phyloP scores from a whole-genome alignment of 2,113 vertebrate species.

The Arenaria interpres region DNA sequence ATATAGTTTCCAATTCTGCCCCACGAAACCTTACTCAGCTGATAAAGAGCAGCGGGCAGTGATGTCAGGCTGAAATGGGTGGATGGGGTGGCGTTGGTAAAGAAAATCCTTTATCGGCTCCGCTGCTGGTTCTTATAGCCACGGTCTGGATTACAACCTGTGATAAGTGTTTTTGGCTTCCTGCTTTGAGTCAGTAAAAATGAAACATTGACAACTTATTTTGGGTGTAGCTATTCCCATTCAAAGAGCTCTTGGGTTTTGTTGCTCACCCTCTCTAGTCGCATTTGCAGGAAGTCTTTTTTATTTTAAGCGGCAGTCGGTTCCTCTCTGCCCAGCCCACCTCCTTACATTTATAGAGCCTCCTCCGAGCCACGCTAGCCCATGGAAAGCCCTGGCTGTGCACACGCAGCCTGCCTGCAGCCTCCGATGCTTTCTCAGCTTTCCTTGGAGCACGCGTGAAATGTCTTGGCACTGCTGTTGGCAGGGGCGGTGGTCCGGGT shows the following conservation, averaged over 20 bases:
- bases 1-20: neutral
- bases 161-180: slow-evolving; percentile 1
- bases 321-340: slow-evolving; percentile 45
- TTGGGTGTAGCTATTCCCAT: neutral
- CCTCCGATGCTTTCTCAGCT: neutral
- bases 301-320: slow-evolving; percentile 33
- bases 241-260: neutral
- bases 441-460: neutral
- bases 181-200: neutral
- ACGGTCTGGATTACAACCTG: neutral
- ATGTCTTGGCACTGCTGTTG: neutral
- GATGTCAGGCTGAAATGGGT: neutral
- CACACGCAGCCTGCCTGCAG: neutral
- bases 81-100: neutral
- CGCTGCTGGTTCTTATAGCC: neutral
- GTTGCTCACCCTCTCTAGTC: neutral
- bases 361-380: neutral
- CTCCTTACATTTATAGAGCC: slow-evolving; percentile 52
- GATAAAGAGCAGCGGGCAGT: neutral
- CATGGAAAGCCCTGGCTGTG: slow-evolving; percentile 10
- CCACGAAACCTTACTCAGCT: neutral
- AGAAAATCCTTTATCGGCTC: neutral
- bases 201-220: slow-evolving; percentile 1
- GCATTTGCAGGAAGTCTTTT: slow-evolving; percentile 36
- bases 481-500: neutral